Evolutionary conservation across 2,888 invertebrate species (phyloP).

Genomic region (Spilosoma lubricipeda): DNA sequence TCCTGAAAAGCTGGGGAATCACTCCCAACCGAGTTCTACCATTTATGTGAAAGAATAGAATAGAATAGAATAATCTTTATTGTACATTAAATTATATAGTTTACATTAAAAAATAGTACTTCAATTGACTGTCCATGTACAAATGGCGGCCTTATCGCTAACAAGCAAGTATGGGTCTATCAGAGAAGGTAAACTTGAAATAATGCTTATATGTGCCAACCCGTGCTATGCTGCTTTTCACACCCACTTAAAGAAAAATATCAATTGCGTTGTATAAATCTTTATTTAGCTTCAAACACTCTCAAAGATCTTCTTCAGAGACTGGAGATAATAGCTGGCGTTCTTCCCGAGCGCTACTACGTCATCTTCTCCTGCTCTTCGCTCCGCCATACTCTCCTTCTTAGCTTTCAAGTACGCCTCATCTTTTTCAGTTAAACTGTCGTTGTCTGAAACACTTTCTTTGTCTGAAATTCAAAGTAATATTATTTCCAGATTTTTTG

Average conservation of each 20-base stretch:
- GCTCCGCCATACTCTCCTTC: neutral
- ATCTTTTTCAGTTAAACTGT: conserved; percentile 22
- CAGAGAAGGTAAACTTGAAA: too few species aligned
- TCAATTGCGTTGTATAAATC: neutral
- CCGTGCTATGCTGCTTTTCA: neutral
- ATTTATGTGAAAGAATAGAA: too few species aligned
- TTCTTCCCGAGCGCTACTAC: conserved; percentile 52
- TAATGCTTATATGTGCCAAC: too few species aligned
- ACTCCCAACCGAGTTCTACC: too few species aligned
- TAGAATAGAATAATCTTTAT: too few species aligned
- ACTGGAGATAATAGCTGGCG: conserved; percentile 54
- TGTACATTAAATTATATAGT: too few species aligned
- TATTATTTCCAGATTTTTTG: too few species aligned
- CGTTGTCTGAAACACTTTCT: conserved; percentile 1
- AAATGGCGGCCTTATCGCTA: too few species aligned
- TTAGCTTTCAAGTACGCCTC: conserved; percentile 16
- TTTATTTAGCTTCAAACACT: conserved; percentile 40
- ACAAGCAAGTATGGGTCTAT: too few species aligned
- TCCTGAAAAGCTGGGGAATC: too few species aligned
- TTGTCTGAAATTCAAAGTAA: neutral
- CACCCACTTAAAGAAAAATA: neutral
- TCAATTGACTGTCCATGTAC: too few species aligned
- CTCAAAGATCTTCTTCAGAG: conserved; percentile 57
- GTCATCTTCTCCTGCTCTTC: conserved; percentile 32
- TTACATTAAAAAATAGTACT: too few species aligned